Base-by-base conservation (phyloP, 2,113 vertebrate genomes). In the Chionomys nivalis region DNA sequence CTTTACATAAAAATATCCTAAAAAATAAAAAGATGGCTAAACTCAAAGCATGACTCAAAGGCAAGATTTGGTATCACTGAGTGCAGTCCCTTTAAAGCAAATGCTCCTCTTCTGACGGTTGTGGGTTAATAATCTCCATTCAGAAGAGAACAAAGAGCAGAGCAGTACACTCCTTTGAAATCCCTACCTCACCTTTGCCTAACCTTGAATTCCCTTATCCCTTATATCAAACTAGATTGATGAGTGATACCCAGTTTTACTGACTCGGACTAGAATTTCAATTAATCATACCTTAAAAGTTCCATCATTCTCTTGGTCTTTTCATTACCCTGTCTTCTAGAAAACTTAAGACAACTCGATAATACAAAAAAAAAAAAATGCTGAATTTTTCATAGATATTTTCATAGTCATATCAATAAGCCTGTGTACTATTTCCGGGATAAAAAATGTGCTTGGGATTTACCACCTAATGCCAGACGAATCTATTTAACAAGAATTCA, bases 261-360 rank as follows among this genome's bases (percentile, higher is more conserved):
- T 92, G 85, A 93, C 95, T 97, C 81, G 58, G 94, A 89, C 66
- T 52, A 90, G 94, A 97, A 97, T 96, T 93, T 97, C 96, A 97
- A 94, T 96, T 98, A 97, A 95, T 97, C 93, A 92, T 55, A 88
- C 42, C 72, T 96, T 95, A 96, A 87, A 95, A 89, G 94, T 94
- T 94, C 90, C 75, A 61, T 58, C 61, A 92, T 94, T 93, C 66
- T 94, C 63, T 87, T 44, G 26, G 61, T 86, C 23, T 52, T 87
- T 94, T 92, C 79, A 85, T 89, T 36, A 17, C 26, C 39, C 82
- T 90, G 39, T 92, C 75, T 92, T 66, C 65, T 87, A 91, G 42
- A 96, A 97, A 95, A 83, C 79, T 89, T 89, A 55, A 97, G 76
- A 70, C 9, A 88, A 26, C n/a, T 90, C 0, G 1, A 42, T 77